phyloP scores from a whole-genome alignment of 2,797 vertebrate genomes.

The Thaleichthys pacificus region DNA sequence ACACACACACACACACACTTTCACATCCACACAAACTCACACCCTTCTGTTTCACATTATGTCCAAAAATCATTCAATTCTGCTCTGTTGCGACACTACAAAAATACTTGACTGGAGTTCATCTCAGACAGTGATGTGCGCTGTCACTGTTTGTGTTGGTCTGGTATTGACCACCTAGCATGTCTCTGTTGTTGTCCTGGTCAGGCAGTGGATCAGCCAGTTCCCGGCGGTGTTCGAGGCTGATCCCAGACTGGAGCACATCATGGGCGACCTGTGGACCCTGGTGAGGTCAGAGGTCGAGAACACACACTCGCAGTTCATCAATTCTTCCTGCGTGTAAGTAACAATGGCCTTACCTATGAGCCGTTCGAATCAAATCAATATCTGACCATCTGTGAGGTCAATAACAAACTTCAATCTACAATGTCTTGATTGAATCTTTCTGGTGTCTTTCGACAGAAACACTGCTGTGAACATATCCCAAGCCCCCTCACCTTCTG shows the following conservation, averaged over 20 bases:
- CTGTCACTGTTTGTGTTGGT: background rate
- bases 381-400: background rate
- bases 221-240: conserved; percentile 81
- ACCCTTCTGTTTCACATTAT: too few species aligned
- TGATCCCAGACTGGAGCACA: conserved; percentile 79
- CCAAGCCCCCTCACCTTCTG: conserved; percentile 73
- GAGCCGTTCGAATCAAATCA: background rate
- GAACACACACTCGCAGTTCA: conserved; percentile 70
- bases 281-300: conserved; percentile 75
- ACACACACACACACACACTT: background rate
- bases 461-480: conserved; percentile 63
- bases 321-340: conserved; percentile 80
- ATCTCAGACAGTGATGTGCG: background rate
- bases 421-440: background rate
- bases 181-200: background rate
- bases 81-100: too few species aligned
- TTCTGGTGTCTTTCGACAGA: conserved; percentile 37
- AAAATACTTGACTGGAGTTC: too few species aligned
- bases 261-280: conserved; percentile 83
- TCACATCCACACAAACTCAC: too few species aligned
- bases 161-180: background rate
- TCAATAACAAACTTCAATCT: background rate
- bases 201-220: conserved; percentile 83
- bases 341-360: conserved; percentile 28
- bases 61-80: too few species aligned